Conservation (phyloP, 2,797 vertebrate species). For the Benthosema pterotum region DNA sequence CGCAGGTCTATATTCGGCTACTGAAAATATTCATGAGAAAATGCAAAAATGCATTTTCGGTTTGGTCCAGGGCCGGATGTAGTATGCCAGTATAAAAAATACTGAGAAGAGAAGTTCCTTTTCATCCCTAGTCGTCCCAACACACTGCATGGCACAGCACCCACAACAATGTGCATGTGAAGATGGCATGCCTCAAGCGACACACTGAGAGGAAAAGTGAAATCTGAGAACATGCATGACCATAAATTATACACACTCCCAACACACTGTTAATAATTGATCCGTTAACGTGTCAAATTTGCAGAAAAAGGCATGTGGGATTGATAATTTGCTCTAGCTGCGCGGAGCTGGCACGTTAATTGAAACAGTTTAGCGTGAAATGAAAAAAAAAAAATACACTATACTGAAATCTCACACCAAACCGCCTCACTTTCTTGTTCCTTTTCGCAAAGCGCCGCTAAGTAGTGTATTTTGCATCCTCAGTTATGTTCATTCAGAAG, state of each 20-base stretch:
- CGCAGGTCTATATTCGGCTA: no score
- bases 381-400: no score
- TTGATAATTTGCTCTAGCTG: constrained; percentile 16
- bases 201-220: constrained; percentile 27
- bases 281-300: constrained; percentile 32
- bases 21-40: no score
- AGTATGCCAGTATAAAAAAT: no score
- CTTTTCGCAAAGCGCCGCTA: neutral
- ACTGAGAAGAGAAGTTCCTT: no score
- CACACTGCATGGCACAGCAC: no score
- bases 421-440: neutral
- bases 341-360: constrained; percentile 6
- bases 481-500: no score
- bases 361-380: constrained; percentile 12
- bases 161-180: neutral
- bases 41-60: no score
- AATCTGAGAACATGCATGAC: constrained; percentile 51
- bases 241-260: constrained; percentile 54
- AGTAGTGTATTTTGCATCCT: neutral
- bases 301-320: constrained; percentile 26
- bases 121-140: no score
- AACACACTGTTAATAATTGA: constrained; percentile 57
- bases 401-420: neutral
- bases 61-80: no score
- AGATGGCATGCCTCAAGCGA: constrained; percentile 26